Percentiles rank a stretch among this genome's conserved stretches.
Evolutionary conservation across 2,888 invertebrate species (phyloP).

Genomic region (Ectropis crepuscularia): DNA sequence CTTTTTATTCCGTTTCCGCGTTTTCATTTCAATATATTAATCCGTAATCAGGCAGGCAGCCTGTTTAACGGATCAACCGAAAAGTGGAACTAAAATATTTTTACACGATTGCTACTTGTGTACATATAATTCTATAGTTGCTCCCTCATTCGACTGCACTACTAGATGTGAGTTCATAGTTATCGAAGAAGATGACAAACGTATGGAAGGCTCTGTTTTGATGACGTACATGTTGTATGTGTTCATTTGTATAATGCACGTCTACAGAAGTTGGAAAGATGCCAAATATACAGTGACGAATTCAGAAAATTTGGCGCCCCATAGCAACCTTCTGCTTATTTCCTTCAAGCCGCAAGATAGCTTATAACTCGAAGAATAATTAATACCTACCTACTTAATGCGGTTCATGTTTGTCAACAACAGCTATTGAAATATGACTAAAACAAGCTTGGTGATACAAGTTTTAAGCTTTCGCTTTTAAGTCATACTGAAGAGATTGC

Average conservation of each 20-base stretch:
- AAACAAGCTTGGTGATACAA: too few relatives aligned
- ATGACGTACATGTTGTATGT: constrained; percentile 11
- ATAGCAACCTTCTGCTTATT: too few relatives aligned
- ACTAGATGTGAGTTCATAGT: not conserved
- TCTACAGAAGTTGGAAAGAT: constrained; percentile 19
- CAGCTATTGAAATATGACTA: too few relatives aligned
- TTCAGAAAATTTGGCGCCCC: not conserved
- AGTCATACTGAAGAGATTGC: too few relatives aligned
- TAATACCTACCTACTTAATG: too few relatives aligned
- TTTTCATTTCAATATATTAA: not conserved
- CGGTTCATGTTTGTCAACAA: too few relatives aligned
- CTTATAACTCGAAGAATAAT: too few relatives aligned
- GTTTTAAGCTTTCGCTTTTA: too few relatives aligned
- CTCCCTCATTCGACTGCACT: not conserved
- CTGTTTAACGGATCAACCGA: not conserved
- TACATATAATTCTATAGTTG: not conserved
- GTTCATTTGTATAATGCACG: constrained; percentile 31
- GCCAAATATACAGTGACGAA: constrained; percentile 15
- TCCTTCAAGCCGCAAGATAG: too few relatives aligned
- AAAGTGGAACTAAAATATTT: not conserved
- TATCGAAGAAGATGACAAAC: constrained; percentile 11
- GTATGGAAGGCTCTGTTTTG: constrained; percentile 4
- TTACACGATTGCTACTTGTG: not conserved
- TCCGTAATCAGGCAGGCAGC: too few relatives aligned
- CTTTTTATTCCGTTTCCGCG: not conserved